These are phyloP conservation scores for Scarus forsteni DNA, from an alignment of 2,797 vertebrate genomes.

Conservation along the genomic window DNA sequence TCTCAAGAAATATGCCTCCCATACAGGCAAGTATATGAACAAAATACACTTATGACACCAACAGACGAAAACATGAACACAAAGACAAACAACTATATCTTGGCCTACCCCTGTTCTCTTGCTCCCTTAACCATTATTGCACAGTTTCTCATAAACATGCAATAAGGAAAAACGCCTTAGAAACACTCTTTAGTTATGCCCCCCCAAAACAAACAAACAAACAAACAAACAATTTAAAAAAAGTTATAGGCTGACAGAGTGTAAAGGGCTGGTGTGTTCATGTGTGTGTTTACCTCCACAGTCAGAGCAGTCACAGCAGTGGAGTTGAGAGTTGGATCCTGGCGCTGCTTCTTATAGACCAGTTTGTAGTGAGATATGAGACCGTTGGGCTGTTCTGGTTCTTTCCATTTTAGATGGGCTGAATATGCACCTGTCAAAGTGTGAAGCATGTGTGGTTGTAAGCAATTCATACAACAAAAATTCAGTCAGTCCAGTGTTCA, in stretches of 20 bases:
- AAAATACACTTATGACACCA: too few relatives aligned
- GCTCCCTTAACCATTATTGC: too few relatives aligned
- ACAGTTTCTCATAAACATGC: too few relatives aligned
- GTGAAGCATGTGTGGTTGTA: slow-evolving; percentile 6
- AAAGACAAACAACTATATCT: too few relatives aligned
- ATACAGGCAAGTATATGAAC: too few relatives aligned
- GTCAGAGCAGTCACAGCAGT: slow-evolving; percentile 86
- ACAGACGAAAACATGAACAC: too few relatives aligned
- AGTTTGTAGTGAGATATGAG: slow-evolving; percentile 87
- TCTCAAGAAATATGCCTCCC: too few relatives aligned
- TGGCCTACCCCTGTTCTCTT: too few relatives aligned
- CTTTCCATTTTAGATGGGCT: slow-evolving; percentile 86
- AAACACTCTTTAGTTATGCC: too few relatives aligned
- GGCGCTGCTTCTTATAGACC: slow-evolving; percentile 84
- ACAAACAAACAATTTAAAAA: not conserved
- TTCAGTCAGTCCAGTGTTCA: not conserved
- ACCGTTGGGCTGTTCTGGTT: slow-evolving; percentile 87
- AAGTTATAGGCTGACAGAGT: too few relatives aligned
- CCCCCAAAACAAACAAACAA: not conserved
- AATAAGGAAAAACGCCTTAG: too few relatives aligned
- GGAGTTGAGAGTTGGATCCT: slow-evolving; percentile 83
- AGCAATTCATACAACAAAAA: slow-evolving; percentile 9
- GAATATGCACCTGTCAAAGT: slow-evolving; percentile 78
- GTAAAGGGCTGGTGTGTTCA: not conserved
- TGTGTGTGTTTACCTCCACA: slow-evolving; percentile 82